A percentile compares a stretch with the other conserved stretches of the same genome.
Conservation (phyloP, 2,797 vertebrate genomes). For the Pseudomugil gertrudae region DNA sequence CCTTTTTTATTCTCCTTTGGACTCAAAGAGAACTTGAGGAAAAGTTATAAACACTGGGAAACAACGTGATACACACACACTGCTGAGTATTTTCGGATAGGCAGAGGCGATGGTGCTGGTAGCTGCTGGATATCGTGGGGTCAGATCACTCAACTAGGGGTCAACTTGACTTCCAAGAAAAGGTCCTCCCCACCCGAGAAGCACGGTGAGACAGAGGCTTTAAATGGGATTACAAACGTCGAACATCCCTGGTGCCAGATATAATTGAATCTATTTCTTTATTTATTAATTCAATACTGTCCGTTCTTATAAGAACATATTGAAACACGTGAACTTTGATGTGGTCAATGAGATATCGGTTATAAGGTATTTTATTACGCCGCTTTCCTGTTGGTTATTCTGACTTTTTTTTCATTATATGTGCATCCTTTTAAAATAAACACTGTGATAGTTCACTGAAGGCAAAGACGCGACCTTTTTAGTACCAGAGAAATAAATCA, state of each 20-base stretch:
- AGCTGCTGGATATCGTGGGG: conserved; percentile 55
- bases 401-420: too few relatives aligned
- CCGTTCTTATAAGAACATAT: conserved; percentile 22
- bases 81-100: conserved; percentile 57
- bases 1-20: conserved; percentile 28
- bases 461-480: conserved; percentile 38
- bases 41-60: conserved; percentile 63
- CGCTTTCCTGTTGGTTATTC: too few relatives aligned
- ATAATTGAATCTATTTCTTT: conserved; percentile 35
- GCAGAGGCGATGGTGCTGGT: conserved; percentile 37
- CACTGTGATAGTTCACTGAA: conserved; percentile 9
- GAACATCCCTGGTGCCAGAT: conserved; percentile 57
- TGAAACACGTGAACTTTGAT: conserved; percentile 20
- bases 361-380: not conserved
- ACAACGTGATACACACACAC: conserved; percentile 51
- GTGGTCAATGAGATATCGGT: conserved; percentile 15
- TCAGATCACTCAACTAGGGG: conserved; percentile 68
- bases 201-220: conserved; percentile 51
- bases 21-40: conserved; percentile 65
- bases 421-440: not conserved
- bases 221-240: conserved; percentile 55
- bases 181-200: conserved; percentile 56
- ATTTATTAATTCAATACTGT: conserved; percentile 38
- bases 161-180: conserved; percentile 68
- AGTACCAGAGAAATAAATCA: conserved; percentile 17